Evolutionary conservation across 2,113 vertebrate genomes (phyloP).

Genomic region (Petrocephalus microphthalmus): DNA sequence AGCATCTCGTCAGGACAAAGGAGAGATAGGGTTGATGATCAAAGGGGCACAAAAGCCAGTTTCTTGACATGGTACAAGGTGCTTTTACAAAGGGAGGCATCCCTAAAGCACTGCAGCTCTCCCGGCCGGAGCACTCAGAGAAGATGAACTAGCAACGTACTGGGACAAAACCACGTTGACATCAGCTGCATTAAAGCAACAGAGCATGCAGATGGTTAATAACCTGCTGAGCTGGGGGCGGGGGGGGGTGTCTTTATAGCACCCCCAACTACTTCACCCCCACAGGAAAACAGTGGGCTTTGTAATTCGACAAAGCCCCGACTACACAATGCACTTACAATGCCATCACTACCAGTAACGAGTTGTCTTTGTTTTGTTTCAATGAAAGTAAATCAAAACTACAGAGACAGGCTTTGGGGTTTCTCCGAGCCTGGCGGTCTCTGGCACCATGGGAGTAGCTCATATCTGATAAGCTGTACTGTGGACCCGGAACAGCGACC

Average conservation of each 20-base stretch:
- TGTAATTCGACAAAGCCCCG: neutral
- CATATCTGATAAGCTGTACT: conserved; percentile 54
- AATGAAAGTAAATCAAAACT: neutral
- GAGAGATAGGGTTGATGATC: neutral
- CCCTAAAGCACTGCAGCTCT: neutral
- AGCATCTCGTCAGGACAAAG: neutral
- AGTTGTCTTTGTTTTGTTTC: conserved; percentile 7
- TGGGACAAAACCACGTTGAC: neutral
- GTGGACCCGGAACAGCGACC: conserved; percentile 47
- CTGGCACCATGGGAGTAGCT: conserved; percentile 63
- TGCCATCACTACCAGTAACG: neutral
- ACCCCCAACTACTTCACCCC: conserved; percentile 9
- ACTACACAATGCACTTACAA: neutral
- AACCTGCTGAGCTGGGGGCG: neutral
- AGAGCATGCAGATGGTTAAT: conserved; percentile 10
- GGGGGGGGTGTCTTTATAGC: neutral
- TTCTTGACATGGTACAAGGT: neutral
- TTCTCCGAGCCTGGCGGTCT: conserved; percentile 45
- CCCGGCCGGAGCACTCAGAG: neutral
- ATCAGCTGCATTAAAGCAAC: neutral
- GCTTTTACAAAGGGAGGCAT: neutral
- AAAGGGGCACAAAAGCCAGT: conserved; percentile 4
- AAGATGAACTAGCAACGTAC: neutral
- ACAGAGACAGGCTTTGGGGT: conserved; percentile 15
- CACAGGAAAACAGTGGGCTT: conserved; percentile 23